Evolutionary conservation across 2,888 invertebrate species (phyloP).

Genomic region (Adelphocoris suturalis): DNA sequence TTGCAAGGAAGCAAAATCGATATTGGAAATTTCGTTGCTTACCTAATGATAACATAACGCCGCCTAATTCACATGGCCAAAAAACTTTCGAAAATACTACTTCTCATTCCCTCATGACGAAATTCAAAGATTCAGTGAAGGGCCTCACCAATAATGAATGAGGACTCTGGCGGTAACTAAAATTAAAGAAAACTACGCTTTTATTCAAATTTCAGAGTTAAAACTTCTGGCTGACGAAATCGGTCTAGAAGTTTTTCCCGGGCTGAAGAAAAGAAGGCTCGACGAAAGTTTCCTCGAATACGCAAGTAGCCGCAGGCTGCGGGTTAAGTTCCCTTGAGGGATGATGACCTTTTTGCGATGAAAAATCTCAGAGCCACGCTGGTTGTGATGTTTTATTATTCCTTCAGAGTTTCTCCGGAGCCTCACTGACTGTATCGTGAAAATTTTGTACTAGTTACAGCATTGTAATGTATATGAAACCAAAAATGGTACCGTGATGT

Average conservation of each 20-base stretch:
- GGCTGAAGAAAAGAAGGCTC: not conserved
- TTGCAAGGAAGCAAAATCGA: no score
- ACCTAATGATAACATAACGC: no score
- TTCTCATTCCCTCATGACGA: no score
- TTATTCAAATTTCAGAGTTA: not conserved
- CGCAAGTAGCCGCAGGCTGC: conserved; percentile 16
- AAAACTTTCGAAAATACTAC: no score
- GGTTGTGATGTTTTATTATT: not conserved
- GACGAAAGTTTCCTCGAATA: conserved; percentile 25
- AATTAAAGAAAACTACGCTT: conserved; percentile 24
- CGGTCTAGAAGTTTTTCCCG: not conserved
- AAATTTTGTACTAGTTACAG: no score
- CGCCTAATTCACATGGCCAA: no score
- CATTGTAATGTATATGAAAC: no score
- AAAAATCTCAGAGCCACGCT: not conserved
- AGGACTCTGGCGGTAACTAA: not conserved
- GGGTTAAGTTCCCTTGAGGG: conserved; percentile 26
- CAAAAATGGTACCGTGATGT: no score
- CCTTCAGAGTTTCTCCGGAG: not conserved
- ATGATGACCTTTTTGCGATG: conserved; percentile 22
- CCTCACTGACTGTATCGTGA: not conserved
- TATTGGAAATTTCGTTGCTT: no score
- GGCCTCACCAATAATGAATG: not conserved
- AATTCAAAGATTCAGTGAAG: no score
- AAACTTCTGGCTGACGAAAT: not conserved